Base-by-base conservation (phyloP, 2,113 vertebrate genomes). In the Oncorhynchus masou region DNA sequence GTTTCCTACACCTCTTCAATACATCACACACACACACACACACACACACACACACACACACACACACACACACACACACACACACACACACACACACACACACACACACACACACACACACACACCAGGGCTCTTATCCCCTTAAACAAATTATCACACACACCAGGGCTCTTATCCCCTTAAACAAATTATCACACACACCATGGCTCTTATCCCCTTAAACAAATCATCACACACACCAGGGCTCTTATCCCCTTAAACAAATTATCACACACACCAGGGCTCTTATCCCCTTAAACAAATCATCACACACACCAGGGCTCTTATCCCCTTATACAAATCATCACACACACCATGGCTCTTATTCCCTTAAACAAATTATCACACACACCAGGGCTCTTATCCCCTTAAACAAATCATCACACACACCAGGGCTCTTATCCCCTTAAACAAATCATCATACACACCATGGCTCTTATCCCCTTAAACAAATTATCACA, bases 131-230 rank as follows among this genome's bases (percentile, higher is more conserved):
- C 80, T 34, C 73, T 75, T 76, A 60, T 79, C 77, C 78, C 64
- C 82, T 86, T 72, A 84, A 45, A 83, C 80, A 85, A 85, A 79
- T 84, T 74, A 54, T 86, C 87, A 88, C 80, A 77, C 79, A 81
- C 70, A 81, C 70, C 68, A 82, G 59, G 70, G 68, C 80, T 34
- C 73, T 75, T 77, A 60, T 79, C 77, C 80, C 64, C 82, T 86
- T 72, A 83, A 45, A 83, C 80, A 85, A 85, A 79, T 84, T 74
- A 54, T 86, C 87, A 88, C 80, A 77, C 79, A 81, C 70, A 81
- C 70, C 68, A 82, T 54, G 70, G 68, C 80, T 34, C 73, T 75
- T 77, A 60, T 79, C 76, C 80, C 64, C 82, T 86, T 72, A 84
- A 2, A 82, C 80, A 85, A 85, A 79, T 84, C 74, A 54, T 86